Base-by-base conservation (phyloP, 2,888 invertebrate species). In the Polydrusus cervinus region DNA sequence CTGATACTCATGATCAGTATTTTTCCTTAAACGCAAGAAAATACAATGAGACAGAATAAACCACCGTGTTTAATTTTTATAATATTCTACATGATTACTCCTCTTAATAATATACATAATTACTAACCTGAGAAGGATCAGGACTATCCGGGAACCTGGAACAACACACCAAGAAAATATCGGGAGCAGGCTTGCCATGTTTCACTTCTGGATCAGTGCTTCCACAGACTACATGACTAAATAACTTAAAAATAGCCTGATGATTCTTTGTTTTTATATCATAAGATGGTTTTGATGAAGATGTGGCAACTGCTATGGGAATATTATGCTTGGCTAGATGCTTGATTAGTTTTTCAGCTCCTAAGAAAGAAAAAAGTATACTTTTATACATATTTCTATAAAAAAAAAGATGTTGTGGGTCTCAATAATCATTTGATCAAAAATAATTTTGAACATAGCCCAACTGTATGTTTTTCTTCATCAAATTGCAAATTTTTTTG, bases 161-260 rank as follows among this genome's bases (percentile, higher is more conserved):
- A 1, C 91, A 91, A 80, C 91, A 90, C 6, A 93, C 88, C 14
- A 92, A 85, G 84, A 92, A 94, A 78, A 92, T 91, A 84, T 93
- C 93, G 0, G 94, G 93, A 53, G 89, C 89, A 3, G 94, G 94
- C 87, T 94, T 94, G n/a, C 93, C 93, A 53, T 88, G 83, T 80
- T 89, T 90, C 0, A 94, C 92, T 72, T 92, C 92, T 0, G 91
- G 89, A 85, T 94, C 93, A 55, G 90, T 89, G 47, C 91, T 90
- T 8, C 91, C 91, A 71, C 91, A 88, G 0, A 94, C 93, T 72
- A 89, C 86, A 79, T 92, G 92, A 78, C 88, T 84, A 81, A 91
- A 91, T 72, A 89, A 79, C 8, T 85, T 82, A 78, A 91, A 90
- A 9, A 90, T 73, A n/a, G 89, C 87, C 64, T 85, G 84, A 76